Evolutionary conservation across 2,113 vertebrate species (phyloP).

Genomic region (Galbula dea): DNA sequence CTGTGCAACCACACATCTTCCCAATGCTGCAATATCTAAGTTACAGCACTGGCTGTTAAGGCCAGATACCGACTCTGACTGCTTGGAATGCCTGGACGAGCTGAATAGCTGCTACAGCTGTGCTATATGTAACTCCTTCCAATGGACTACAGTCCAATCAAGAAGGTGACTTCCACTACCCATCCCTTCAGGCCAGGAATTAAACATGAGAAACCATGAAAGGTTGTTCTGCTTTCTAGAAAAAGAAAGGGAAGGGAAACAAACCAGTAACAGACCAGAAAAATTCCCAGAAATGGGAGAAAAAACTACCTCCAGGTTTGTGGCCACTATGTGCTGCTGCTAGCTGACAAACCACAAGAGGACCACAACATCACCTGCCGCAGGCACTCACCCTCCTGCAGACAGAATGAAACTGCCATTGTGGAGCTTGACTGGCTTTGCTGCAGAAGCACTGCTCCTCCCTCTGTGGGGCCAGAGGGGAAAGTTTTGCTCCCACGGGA

Average conservation of each 20-base stretch:
- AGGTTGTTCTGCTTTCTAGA: neutral
- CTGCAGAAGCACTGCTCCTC: neutral
- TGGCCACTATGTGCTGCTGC: neutral
- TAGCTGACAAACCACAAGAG: neutral
- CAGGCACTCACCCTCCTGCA: neutral
- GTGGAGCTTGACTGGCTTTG: neutral
- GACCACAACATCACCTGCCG: neutral
- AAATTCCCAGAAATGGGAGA: neutral
- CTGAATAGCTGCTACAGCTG: neutral
- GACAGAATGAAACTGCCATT: neutral
- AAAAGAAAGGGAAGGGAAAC: neutral
- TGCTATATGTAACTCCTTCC: neutral
- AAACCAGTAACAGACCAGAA: neutral
- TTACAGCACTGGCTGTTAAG: neutral
- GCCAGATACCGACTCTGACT: neutral
- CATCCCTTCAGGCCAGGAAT: neutral
- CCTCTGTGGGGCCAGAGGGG: neutral
- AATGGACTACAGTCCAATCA: neutral
- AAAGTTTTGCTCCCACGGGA: neutral
- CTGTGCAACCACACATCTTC: neutral
- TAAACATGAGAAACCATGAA: neutral
- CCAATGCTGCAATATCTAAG: neutral
- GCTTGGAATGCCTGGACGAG: neutral
- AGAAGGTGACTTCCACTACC: neutral
- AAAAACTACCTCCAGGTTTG: neutral